Percentiles rank a stretch among this genome's conserved stretches.
phyloP scores from a whole-genome alignment of 2,888 invertebrate species.

The Rhagonycha lutea region DNA sequence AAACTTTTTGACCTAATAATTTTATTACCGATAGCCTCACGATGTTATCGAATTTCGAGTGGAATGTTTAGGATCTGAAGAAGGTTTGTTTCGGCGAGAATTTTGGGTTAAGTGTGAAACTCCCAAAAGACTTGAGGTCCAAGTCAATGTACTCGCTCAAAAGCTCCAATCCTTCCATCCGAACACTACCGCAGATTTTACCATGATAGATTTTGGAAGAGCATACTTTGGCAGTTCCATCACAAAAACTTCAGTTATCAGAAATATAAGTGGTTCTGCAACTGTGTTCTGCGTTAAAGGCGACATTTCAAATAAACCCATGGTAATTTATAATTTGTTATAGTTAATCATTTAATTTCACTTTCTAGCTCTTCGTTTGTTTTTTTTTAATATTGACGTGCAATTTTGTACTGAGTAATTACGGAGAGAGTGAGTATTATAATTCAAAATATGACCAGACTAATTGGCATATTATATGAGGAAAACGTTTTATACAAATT shows the following conservation, averaged over 20 bases:
- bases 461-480: neutral
- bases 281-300: constrained; percentile 53
- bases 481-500: neutral
- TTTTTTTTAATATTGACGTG: neutral
- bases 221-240: constrained; percentile 50
- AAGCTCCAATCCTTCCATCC: constrained; percentile 50
- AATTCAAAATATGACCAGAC: neutral
- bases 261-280: constrained; percentile 52
- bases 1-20: neutral
- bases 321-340: constrained; percentile 43
- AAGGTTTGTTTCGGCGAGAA: constrained; percentile 33
- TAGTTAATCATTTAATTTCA: neutral
- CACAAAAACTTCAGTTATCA: constrained; percentile 49
- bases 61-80: constrained; percentile 15
- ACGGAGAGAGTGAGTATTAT: neutral
- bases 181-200: constrained; percentile 49
- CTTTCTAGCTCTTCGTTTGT: neutral
- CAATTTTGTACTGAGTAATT: neutral
- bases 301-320: constrained; percentile 42
- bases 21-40: constrained; percentile 7
- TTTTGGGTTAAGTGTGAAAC: constrained; percentile 55
- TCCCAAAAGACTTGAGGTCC: constrained; percentile 44
- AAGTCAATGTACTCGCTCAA: constrained; percentile 48
- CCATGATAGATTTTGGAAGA: constrained; percentile 53
- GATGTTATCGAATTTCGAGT: constrained; percentile 9